phyloP scores from a whole-genome alignment of 2,888 invertebrate genomes.

The Nesidiocoris tenuis region DNA sequence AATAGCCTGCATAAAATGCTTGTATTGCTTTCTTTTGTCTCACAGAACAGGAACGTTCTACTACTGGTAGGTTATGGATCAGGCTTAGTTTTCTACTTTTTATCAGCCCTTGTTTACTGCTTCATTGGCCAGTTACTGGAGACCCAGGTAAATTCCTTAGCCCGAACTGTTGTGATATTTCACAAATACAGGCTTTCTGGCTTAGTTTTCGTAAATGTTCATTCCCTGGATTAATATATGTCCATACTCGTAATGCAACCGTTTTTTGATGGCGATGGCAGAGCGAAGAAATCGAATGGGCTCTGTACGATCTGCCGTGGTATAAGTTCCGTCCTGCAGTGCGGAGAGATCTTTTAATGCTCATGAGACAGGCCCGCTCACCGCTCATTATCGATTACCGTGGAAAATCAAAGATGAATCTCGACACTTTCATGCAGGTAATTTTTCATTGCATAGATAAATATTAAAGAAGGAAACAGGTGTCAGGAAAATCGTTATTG shows the following conservation, averaged over 20 bases:
- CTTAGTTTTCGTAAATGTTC: too few species aligned
- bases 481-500: too few species aligned
- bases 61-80: neutral
- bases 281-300: conserved; percentile 11
- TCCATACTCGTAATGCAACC: too few species aligned
- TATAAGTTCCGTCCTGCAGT: neutral
- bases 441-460: too few species aligned
- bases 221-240: too few species aligned
- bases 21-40: neutral
- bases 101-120: conserved; percentile 12
- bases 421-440: conserved; percentile 39
- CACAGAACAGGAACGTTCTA: neutral
- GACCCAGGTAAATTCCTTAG: conserved; percentile 29
- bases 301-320: conserved; percentile 32
- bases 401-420: conserved; percentile 9
- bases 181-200: too few species aligned
- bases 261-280: too few species aligned
- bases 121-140: conserved; percentile 30
- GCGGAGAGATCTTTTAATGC: conserved; percentile 2
- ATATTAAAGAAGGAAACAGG: too few species aligned
- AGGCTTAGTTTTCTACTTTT: conserved; percentile 12
- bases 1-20: too few species aligned
- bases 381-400: conserved; percentile 29
- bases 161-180: too few species aligned
- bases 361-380: conserved; percentile 31